These are phyloP conservation scores for Agrenia bidenticulata DNA, from an alignment of 2,888 invertebrate species.

Conservation along the genomic window DNA sequence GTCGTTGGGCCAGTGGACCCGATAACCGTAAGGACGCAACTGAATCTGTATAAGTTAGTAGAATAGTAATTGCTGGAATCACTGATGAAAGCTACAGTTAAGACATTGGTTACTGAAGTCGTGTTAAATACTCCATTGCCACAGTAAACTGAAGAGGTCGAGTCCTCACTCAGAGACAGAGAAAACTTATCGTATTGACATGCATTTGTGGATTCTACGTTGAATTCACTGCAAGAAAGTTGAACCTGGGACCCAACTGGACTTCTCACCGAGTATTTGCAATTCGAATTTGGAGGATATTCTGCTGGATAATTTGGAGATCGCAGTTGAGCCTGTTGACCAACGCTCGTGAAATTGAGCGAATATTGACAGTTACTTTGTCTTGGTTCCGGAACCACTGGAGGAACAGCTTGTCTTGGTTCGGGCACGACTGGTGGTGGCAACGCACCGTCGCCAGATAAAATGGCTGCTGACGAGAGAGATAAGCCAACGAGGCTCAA, in stretches of 20 bases:
- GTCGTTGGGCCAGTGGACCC: slow-evolving; percentile 10
- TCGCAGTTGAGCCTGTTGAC: slow-evolving; percentile 26
- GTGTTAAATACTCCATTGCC: slow-evolving; percentile 26
- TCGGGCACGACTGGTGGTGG: slow-evolving; percentile 19
- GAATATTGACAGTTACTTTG: slow-evolving; percentile 5
- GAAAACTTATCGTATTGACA: slow-evolving; percentile 38
- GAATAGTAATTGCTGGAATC: slow-evolving; percentile 27
- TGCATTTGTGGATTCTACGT: slow-evolving; percentile 28
- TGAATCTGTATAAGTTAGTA: slow-evolving; percentile 7
- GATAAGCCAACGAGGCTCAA: background rate
- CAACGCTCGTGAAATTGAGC: slow-evolving; percentile 23
- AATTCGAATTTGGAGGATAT: slow-evolving; percentile 33
- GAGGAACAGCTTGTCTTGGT: slow-evolving; percentile 9
- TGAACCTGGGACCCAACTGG: slow-evolving; percentile 32
- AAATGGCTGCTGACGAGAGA: background rate
- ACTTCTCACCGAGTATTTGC: slow-evolving; percentile 27
- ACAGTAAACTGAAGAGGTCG: slow-evolving; percentile 18
- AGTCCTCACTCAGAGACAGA: slow-evolving; percentile 37
- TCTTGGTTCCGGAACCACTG: slow-evolving; percentile 21
- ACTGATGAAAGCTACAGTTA: slow-evolving; percentile 32
- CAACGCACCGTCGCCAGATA: background rate
- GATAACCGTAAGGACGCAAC: slow-evolving; percentile 11
- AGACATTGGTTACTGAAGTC: slow-evolving; percentile 24
- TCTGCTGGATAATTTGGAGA: slow-evolving; percentile 38
- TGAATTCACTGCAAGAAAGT: slow-evolving; percentile 40